phyloP scores from a whole-genome alignment of 2,113 vertebrate genomes.

The Myotis davidii region DNA sequence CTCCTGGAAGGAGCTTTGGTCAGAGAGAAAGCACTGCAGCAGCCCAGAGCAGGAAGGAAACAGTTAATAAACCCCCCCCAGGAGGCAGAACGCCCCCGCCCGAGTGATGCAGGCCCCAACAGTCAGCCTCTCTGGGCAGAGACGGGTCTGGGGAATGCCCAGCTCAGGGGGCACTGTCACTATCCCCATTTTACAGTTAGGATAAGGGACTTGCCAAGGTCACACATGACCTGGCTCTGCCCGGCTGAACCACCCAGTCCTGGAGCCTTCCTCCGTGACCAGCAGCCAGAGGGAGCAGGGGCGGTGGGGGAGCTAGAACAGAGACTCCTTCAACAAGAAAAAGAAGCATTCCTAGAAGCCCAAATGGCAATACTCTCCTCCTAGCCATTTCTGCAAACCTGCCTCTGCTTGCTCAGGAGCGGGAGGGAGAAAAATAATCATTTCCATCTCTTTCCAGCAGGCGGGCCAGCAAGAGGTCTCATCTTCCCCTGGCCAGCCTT shows the following conservation, averaged over 20 bases:
- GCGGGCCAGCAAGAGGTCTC: background rate
- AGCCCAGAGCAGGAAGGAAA: background rate
- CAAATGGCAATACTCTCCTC: background rate
- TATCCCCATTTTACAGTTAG: background rate
- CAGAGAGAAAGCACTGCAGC: background rate
- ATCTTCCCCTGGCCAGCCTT: background rate
- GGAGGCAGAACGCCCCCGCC: background rate
- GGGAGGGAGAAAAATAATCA: background rate
- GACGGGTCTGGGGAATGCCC: background rate
- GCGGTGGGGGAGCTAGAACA: fast-evolving
- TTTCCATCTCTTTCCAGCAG: background rate
- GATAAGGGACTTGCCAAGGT: background rate
- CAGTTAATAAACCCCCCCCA: background rate
- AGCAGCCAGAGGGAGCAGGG: background rate
- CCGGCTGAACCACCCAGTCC: background rate
- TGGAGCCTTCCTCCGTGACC: fast-evolving
- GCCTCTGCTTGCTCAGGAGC: background rate
- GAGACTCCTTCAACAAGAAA: background rate
- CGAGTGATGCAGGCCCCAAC: fast-evolving
- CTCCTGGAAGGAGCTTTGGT: background rate
- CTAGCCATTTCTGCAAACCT: background rate
- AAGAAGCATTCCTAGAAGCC: background rate
- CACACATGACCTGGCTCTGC: background rate
- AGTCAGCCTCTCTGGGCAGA: background rate
- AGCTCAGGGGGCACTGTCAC: background rate